Conservation (phyloP, 2,888 invertebrate genomes). For the Hoplodrina ambigua region DNA sequence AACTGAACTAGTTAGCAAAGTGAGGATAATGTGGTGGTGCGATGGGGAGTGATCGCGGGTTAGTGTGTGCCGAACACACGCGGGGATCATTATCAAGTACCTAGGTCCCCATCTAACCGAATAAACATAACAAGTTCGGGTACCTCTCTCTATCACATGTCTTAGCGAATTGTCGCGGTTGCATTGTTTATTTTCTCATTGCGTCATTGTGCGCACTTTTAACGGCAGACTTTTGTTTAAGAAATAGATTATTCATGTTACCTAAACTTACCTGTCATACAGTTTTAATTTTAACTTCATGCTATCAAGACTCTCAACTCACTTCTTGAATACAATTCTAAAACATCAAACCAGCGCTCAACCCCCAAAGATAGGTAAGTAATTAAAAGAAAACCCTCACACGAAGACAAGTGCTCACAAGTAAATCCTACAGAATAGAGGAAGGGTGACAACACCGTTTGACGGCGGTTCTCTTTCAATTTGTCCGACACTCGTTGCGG, state of each 20-base stretch:
- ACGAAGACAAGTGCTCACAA: slow-evolving; percentile 19
- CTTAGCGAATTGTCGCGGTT: no score
- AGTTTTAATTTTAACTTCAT: background rate
- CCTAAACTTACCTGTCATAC: background rate
- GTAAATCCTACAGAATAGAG: slow-evolving; percentile 12
- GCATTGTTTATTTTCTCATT: no score
- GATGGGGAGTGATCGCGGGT: background rate
- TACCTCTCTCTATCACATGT: no score
- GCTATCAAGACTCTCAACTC: background rate
- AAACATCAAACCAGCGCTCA: slow-evolving; percentile 32
- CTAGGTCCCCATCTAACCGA: no score
- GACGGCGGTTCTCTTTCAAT: slow-evolving; percentile 50
- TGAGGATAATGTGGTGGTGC: background rate
- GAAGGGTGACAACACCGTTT: slow-evolving; percentile 47
- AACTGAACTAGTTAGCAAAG: slow-evolving; percentile 14
- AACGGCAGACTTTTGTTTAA: no score
- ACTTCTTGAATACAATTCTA: slow-evolving; percentile 1
- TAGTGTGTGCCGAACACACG: no score
- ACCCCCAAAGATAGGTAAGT: slow-evolving; percentile 23
- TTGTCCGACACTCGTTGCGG: slow-evolving; percentile 42
- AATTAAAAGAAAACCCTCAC: slow-evolving; percentile 48
- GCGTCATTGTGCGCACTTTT: no score
- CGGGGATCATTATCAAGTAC: no score
- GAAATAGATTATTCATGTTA: no score
- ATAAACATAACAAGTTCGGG: no score